Evolutionary conservation across 2,888 invertebrate genomes (phyloP), one percentile per base, ranked within the genome.

Genomic region (Lacanobia wlatinum): DNA sequence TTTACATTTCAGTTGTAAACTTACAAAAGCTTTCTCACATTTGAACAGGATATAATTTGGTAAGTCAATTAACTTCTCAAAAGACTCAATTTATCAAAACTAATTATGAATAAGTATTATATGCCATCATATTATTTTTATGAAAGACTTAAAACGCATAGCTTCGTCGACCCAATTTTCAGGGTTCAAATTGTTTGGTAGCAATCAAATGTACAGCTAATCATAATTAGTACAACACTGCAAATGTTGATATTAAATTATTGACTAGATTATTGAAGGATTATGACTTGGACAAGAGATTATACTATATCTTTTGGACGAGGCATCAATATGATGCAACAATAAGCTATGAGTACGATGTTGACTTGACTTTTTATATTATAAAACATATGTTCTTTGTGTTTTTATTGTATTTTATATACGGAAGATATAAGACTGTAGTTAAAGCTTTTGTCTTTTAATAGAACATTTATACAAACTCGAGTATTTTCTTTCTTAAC

Each of bases 261-360:
- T 50, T 8, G 46, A 55, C 48, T 48, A 62, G 40, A 59, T 55
- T 55, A 34, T 56, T 67, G 55, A 67, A 78, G 73, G 14, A 78
- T 63, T 38, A 34, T 46, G 16, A 64, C 16, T 64, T 53, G n/a
- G 70, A 75, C 38, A 63, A 48, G 63, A 52, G 21, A 16, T 21
- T 58, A 70, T n/a, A 46, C 46, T 62, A 59, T 16, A 56, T 38
- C 1, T 50, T 70, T 65, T 68, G 73, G 73, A 63, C 70, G 73
- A 73, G 59, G 64, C 60, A 80, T 78, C 79, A 79, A 79, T 80
- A 79, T 80, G 79, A 80, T 77, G 80, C 80, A 78, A 70, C 70
- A 60, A 48, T 76, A 67, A 52, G 50, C 8, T 77, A 60, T 55
- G 63, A 60, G 71, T 77, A 75, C 48, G 52, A 52, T 59, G 48